phyloP scores from a whole-genome alignment of 1,140 invertebrate genomes.

The Drosophila ironensis region DNA sequence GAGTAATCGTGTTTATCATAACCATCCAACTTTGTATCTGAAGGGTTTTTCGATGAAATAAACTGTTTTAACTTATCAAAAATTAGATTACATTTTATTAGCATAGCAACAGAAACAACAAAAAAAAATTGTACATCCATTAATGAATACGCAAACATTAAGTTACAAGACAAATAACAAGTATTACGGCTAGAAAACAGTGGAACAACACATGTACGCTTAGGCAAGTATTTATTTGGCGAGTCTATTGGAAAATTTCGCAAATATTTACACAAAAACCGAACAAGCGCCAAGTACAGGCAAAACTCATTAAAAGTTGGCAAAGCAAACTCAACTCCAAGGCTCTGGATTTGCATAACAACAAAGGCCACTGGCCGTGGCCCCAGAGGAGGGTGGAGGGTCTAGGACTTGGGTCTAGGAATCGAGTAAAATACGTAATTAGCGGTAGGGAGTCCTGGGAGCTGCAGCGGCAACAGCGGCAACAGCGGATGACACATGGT shows the following conservation, averaged over 20 bases:
- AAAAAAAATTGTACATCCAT: background rate
- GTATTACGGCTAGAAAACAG: constrained; percentile 1
- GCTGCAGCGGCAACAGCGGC: too few relatives aligned
- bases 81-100: background rate
- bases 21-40: too few relatives aligned
- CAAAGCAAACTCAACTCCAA: constrained; percentile 18
- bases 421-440: constrained; percentile 31
- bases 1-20: too few relatives aligned
- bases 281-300: constrained; percentile 8
- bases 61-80: too few relatives aligned
- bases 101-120: background rate
- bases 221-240: constrained; percentile 41
- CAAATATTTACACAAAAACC: constrained; percentile 55
- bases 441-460: constrained; percentile 2
- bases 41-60: too few relatives aligned
- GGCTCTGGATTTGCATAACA: constrained; percentile 24
- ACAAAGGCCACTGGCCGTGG: too few relatives aligned
- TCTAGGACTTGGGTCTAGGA: background rate
- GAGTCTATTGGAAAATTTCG: constrained; percentile 51
- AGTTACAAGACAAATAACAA: constrained; percentile 22
- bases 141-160: constrained; percentile 8
- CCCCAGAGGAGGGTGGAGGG: background rate
- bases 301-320: constrained; percentile 50
- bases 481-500: constrained; percentile 1
- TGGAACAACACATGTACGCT: constrained; percentile 12